phyloP scores from a whole-genome alignment of 1,140 invertebrate species.

The Mercenaria mercenaria region DNA sequence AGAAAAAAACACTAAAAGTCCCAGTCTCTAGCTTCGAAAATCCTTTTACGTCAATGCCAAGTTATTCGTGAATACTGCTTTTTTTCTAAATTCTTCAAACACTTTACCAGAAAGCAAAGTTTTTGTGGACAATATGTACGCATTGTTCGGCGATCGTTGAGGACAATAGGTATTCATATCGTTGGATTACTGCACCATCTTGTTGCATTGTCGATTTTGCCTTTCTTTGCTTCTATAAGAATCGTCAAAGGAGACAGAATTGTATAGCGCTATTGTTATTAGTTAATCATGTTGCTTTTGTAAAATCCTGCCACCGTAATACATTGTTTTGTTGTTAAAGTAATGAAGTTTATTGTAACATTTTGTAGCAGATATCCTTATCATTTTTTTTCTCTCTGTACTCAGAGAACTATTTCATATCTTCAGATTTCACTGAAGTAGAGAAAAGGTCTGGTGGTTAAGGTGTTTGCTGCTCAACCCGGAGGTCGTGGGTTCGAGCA shows the following conservation, averaged over 20 bases:
- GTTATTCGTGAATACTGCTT: neutral
- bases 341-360: slow-evolving; percentile 21
- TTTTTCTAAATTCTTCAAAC: neutral
- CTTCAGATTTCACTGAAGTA: too few relatives aligned
- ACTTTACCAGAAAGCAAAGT: neutral
- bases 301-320: neutral
- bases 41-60: neutral
- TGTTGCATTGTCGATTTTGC: slow-evolving; percentile 23
- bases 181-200: slow-evolving; percentile 34
- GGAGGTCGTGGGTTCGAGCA: too few relatives aligned
- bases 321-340: neutral
- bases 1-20: too few relatives aligned
- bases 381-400: too few relatives aligned
- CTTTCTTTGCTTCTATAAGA: neutral
- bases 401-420: too few relatives aligned
- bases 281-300: slow-evolving; percentile 49
- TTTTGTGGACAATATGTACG: neutral
- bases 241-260: neutral
- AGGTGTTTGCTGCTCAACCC: too few relatives aligned
- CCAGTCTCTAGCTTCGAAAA: too few relatives aligned
- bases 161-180: slow-evolving; percentile 34
- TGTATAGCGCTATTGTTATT: slow-evolving; percentile 30
- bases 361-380: neutral
- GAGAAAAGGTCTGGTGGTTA: too few relatives aligned
- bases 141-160: neutral